Conservation (phyloP, 1,140 invertebrate species). For the Dendrolimus punctatus region DNA sequence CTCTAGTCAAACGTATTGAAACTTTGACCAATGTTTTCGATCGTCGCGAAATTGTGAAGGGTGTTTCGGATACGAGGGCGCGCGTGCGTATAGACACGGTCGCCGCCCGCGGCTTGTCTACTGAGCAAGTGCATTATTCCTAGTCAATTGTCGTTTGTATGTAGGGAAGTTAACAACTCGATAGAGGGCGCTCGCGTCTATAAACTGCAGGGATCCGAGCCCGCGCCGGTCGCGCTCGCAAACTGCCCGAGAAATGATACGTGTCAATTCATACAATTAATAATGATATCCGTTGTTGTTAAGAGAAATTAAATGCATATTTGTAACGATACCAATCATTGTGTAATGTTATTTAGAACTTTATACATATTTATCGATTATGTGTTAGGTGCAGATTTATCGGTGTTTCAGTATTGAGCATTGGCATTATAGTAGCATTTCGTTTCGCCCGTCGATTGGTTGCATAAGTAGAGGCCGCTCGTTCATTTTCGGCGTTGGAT, state of each 20-base stretch:
- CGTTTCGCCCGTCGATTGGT: conserved; percentile 8
- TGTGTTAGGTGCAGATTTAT: conserved; percentile 40
- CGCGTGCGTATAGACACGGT: conserved; percentile 1
- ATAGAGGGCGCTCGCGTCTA: conserved; percentile 9
- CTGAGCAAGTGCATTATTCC: conserved; percentile 48
- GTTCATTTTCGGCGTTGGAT: neutral
- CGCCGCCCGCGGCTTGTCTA: conserved; percentile 11
- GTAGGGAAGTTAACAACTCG: conserved; percentile 27
- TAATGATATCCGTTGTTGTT: conserved; percentile 58
- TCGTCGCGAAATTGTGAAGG: conserved; percentile 30
- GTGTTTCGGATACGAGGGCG: conserved; percentile 30
- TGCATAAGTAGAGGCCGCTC: conserved; percentile 7
- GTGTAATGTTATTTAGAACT: conserved; percentile 61
- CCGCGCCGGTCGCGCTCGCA: conserved; percentile 2
- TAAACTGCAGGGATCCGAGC: conserved; percentile 5
- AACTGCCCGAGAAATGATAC: conserved; percentile 31
- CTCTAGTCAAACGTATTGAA: conserved; percentile 63
- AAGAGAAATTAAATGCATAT: conserved; percentile 48
- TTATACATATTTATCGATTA: conserved; percentile 44
- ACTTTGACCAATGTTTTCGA: conserved; percentile 52
- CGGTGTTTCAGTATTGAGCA: conserved; percentile 22
- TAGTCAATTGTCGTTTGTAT: conserved; percentile 68
- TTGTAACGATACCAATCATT: conserved; percentile 54
- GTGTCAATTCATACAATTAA: conserved; percentile 68
- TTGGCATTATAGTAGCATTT: conserved; percentile 5